Evolutionary conservation across 2,797 vertebrate genomes (phyloP).

Genomic region (Cirrhinus molitorella): DNA sequence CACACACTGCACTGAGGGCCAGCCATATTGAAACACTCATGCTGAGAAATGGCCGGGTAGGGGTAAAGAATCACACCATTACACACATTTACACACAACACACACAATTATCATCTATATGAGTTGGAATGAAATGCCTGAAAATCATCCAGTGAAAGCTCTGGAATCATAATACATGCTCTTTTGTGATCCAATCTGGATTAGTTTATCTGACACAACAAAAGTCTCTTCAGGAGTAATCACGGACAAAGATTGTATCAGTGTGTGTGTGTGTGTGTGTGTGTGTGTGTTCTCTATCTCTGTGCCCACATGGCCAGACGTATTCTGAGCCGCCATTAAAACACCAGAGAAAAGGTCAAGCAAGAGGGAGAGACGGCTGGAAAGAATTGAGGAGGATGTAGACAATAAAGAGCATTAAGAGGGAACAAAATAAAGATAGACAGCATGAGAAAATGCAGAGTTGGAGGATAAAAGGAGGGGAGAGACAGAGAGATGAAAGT

Average conservation of each 20-base stretch:
- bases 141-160: conserved; percentile 24
- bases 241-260: conserved; percentile 24
- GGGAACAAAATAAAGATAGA: conserved; percentile 38
- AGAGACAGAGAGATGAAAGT: conserved; percentile 46
- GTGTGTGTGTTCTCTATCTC: conserved; percentile 22
- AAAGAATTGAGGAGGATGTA: conserved; percentile 41
- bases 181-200: conserved; percentile 45
- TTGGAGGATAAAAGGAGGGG: conserved; percentile 43
- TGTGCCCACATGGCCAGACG: conserved; percentile 32
- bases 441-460: conserved; percentile 50
- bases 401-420: conserved; percentile 34
- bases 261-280: conserved; percentile 7
- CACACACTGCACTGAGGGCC: conserved; percentile 14
- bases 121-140: conserved; percentile 12
- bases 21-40: conserved; percentile 64
- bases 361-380: conserved; percentile 24
- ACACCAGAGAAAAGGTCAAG: conserved; percentile 49
- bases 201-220: conserved; percentile 42
- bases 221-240: conserved; percentile 44
- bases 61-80: conserved; percentile 48
- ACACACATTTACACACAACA: conserved; percentile 48
- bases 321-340: conserved; percentile 33
- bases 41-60: conserved; percentile 43
- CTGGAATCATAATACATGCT: conserved; percentile 27
- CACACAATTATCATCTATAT: conserved; percentile 37